Evolutionary conservation across 2,888 invertebrate species (phyloP).

Genomic region (Diloba caeruleocephala): DNA sequence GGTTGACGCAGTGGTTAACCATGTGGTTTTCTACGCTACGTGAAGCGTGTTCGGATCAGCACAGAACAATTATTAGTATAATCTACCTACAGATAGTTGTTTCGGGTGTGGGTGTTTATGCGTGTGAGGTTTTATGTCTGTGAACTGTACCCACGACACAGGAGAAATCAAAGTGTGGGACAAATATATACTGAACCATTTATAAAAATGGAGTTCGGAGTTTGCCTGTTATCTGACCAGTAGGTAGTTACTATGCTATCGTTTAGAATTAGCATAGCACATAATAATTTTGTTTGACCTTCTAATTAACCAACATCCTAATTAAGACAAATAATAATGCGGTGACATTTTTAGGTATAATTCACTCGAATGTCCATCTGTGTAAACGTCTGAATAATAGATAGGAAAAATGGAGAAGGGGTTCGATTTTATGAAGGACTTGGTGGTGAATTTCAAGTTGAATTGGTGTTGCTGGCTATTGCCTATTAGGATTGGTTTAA

Average conservation of each 20-base stretch:
- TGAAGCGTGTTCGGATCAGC: no score
- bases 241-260: constrained; percentile 30
- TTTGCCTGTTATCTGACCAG: constrained; percentile 28
- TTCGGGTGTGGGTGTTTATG: no score
- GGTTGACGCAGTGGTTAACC: no score
- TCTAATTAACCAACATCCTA: constrained; percentile 74
- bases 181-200: no score
- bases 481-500: constrained; percentile 70
- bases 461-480: constrained; percentile 72
- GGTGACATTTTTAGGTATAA: constrained; percentile 44
- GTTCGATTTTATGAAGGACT: constrained; percentile 63
- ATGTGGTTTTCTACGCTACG: no score
- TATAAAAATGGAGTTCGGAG: not conserved
- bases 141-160: no score
- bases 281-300: constrained; percentile 67
- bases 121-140: no score
- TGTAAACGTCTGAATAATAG: constrained; percentile 21
- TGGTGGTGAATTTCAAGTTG: constrained; percentile 68
- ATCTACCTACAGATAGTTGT: no score
- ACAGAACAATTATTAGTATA: no score
- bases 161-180: no score
- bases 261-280: constrained; percentile 59
- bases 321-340: constrained; percentile 64
- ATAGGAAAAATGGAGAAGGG: constrained; percentile 62
- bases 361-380: constrained; percentile 39